Base-by-base conservation (phyloP, 2,113 vertebrate species). In the Leiothrix lutea region DNA sequence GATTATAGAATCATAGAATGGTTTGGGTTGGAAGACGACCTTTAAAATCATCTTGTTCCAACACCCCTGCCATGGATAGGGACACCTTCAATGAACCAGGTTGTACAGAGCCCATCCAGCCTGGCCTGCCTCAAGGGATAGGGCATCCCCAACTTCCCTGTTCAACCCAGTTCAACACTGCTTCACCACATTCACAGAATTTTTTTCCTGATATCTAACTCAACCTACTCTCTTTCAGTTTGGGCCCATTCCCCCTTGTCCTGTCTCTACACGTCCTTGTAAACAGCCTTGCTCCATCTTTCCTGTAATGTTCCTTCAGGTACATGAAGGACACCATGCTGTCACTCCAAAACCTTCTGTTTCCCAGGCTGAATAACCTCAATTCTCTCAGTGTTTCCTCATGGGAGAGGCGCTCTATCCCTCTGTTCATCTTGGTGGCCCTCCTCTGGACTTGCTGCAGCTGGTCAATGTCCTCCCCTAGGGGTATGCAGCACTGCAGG, bases 391-490 rank as follows among this genome's bases (percentile, higher is more conserved):
- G 44, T 2, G 5, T 33, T 42, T 60, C 14, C 18, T 86, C 26
- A 12, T 12, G 0, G 0, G 11, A 66, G 16, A 25, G 3, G 2
- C 8, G 9, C 14, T 50, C 1, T 16, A 65, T 35, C 12, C 15
- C 24, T 57, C 61, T 56, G 10, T 9, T 58, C 15, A 42, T 6
- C 9, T 42, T 22, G 25, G 36, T 35, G 12, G 3, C 3, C 22
- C 12, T 42, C 13, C 42, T 66, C 31, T 35, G 21, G 51, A 42
- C 24, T 31, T 0, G 0, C 4, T 58, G 8, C 25, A 44, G 2
- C 11, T 18, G 7, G 10, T 13, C 2, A 0, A 25, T 6, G 7
- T 22, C 5, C 4, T 42, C 31, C 2, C 6, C 31, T 4, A 18
- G 7, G 1, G 6, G 4, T 4, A 54, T 0, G 17, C 36, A 56